Percentiles rank a stretch among this genome's conserved stretches.
phyloP scores from a whole-genome alignment of 2,113 vertebrate genomes.

The Alosa alosa region DNA sequence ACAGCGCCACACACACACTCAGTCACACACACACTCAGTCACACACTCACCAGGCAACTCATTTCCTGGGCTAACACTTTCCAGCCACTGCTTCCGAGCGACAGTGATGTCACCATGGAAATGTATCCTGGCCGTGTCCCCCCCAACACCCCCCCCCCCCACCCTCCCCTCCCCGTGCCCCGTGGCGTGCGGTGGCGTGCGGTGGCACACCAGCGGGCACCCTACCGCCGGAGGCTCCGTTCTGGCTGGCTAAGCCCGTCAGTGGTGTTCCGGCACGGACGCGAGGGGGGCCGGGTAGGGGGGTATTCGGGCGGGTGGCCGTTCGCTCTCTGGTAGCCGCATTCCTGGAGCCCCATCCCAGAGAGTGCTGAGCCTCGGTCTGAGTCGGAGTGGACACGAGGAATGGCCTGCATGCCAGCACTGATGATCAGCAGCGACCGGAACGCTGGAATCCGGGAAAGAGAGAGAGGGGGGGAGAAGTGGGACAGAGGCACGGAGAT shows the following conservation, averaged over 20 bases:
- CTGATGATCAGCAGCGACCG: not conserved
- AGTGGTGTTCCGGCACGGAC: not conserved
- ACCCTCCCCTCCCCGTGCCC: not conserved
- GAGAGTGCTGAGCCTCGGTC: not conserved
- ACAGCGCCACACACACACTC: conserved; percentile 7
- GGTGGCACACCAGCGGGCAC: not conserved
- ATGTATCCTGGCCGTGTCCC: not conserved
- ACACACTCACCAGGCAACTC: not conserved
- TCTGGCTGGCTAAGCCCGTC: not conserved
- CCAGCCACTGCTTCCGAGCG: not conserved
- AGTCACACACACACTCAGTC: conserved; percentile 21
- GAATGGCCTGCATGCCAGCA: not conserved
- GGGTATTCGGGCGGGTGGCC: not conserved
- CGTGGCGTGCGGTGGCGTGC: not conserved
- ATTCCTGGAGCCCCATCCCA: not conserved
- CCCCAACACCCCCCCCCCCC: not conserved
- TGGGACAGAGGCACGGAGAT: not conserved
- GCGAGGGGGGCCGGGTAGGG: not conserved
- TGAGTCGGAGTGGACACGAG: not conserved
- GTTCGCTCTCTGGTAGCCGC: not conserved
- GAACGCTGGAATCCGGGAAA: not conserved
- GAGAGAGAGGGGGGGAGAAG: not conserved
- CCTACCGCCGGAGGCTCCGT: not conserved
- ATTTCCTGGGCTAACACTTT: conserved; percentile 4
- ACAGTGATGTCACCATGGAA: conserved; percentile 5